phyloP scores from a whole-genome alignment of 2,888 invertebrate species.

The Axea sp. region DNA sequence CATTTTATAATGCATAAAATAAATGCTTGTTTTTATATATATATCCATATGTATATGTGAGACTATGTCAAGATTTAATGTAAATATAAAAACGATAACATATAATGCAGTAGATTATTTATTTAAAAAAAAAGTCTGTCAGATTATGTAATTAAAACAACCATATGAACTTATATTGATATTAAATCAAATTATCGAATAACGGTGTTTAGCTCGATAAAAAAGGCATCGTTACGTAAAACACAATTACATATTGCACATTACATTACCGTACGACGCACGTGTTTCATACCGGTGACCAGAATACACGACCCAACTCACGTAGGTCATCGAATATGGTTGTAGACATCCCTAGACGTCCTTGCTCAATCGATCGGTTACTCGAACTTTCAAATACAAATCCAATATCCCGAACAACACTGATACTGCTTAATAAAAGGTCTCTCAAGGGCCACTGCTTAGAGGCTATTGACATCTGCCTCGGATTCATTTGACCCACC shows the following conservation, averaged over 20 bases:
- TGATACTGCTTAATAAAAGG: slow-evolving; percentile 49
- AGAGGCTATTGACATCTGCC: slow-evolving; percentile 56
- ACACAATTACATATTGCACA: slow-evolving; percentile 39
- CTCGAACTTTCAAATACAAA: slow-evolving; percentile 57
- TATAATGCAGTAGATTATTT: too few relatives aligned
- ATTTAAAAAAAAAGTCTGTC: too few relatives aligned
- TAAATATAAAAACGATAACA: too few relatives aligned
- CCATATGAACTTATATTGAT: too few relatives aligned
- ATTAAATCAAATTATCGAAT: not conserved
- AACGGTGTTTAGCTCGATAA: slow-evolving; percentile 15
- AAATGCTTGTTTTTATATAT: too few relatives aligned
- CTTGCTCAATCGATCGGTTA: slow-evolving; percentile 61
- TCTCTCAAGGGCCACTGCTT: slow-evolving; percentile 47
- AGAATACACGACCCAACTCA: slow-evolving; percentile 48
- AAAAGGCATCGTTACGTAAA: slow-evolving; percentile 45
- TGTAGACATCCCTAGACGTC: slow-evolving; percentile 60
- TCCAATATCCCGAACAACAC: slow-evolving; percentile 45
- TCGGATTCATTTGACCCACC: slow-evolving; percentile 45
- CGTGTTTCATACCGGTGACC: slow-evolving; percentile 31
- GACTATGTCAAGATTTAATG: too few relatives aligned
- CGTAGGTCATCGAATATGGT: slow-evolving; percentile 58
- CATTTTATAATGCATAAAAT: too few relatives aligned
- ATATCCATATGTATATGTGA: too few relatives aligned
- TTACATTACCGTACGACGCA: slow-evolving; percentile 38
- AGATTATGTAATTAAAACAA: too few relatives aligned